phyloP scores from a whole-genome alignment of 2,113 vertebrate species.

The Gadus macrocephalus region DNA sequence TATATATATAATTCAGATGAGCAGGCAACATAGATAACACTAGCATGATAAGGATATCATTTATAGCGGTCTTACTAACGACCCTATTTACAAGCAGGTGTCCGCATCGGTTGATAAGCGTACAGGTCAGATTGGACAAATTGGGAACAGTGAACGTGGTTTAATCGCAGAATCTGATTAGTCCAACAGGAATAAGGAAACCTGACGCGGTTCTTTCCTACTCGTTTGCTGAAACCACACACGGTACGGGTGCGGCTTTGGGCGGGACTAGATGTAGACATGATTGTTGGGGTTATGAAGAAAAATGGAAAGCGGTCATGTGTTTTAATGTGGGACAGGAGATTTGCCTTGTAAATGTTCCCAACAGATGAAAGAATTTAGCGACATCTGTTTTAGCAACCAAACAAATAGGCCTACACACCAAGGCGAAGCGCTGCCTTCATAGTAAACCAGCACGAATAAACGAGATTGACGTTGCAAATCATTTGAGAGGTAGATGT shows the following conservation, averaged over 20 bases:
- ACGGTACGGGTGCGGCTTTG: not conserved
- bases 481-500: no score
- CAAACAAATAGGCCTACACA: not conserved
- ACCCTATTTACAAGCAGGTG: no score
- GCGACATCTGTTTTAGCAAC: conserved; percentile 20
- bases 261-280: conserved; percentile 31
- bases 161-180: conserved; percentile 20
- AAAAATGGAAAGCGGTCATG: conserved; percentile 15
- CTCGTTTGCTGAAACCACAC: conserved; percentile 17
- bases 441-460: no score
- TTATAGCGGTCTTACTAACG: no score
- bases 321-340: conserved; percentile 16
- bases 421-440: no score
- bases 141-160: conserved; percentile 24
- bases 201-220: not conserved
- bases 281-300: conserved; percentile 22
- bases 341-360: conserved; percentile 57
- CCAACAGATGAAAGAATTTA: conserved; percentile 22
- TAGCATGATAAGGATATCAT: no score
- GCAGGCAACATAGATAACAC: no score
- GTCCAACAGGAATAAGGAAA: conserved; percentile 53
- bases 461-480: no score
- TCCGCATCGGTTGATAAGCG: conserved; percentile 7
- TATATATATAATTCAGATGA: no score
- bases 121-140: conserved; percentile 13